Base-by-base conservation (phyloP, 1,140 invertebrate species). In the Cardiocondyla obscurior region DNA sequence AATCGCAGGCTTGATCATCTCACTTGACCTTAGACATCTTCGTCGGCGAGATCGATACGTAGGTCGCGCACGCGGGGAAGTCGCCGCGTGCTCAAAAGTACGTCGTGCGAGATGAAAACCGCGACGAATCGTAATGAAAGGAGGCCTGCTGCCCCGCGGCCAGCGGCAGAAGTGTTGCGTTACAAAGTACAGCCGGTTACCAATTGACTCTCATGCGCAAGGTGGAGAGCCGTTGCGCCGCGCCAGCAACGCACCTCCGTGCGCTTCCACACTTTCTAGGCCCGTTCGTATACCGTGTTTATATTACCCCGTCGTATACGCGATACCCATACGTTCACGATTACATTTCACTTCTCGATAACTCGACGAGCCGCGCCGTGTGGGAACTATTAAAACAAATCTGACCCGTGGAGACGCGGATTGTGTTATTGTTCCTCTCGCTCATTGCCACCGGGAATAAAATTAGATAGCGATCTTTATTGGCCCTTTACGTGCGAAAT, bases 71-170 rank as follows among this genome's bases (percentile, higher is more conserved):
- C 42, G 42, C 42, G 42, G 44, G 8, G 44, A n/a, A 46, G 44
- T 46, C 58, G 58, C 81, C 33, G 65, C 79, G 82, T 84, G 51
- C 46, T 84, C 77, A 85, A 90, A 87, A 90, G 64, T 84, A 82
- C 85, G 70, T 82, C 81, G 62, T 55, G 65, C 82, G 57, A 89
- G 88, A 91, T 88, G 89, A 91, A 89, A 90, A 86, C 74, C 88
- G 55, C 85, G 81, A 87, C 90, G 89, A 91, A 91, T 91, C 74
- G 88, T 85, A 83, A 90, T 85, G 89, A 90, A 90, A 88, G 86
- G 89, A 82, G 85, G 72, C 51, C 83, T 69, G 82, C 81, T 85
- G 87, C 65, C 86, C 77, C 46, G 49, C 55, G 82, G 85, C 53
- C 72, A 46, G 30, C 64, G 42, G 60, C 81, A 62, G 39, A 70